phyloP scores from a whole-genome alignment of 2,888 invertebrate genomes.

The Yponomeuta sedellus region DNA sequence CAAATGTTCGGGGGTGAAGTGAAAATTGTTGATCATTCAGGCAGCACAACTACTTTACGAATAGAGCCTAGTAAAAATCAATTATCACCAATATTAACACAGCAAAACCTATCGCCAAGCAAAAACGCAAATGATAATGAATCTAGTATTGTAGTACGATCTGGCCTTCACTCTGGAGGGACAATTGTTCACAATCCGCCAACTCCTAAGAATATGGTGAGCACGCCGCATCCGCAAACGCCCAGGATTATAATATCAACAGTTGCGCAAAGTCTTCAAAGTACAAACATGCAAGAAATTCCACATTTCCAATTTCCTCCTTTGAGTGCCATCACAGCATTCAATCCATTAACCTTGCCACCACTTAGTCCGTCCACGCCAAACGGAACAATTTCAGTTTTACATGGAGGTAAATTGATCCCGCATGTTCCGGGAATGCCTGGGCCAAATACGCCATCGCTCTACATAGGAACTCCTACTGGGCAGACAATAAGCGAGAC shows the following conservation, averaged over 20 bases:
- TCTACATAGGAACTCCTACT: conserved; percentile 46
- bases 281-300: conserved; percentile 70
- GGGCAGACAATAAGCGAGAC: conserved; percentile 40
- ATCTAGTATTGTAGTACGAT: conserved; percentile 85
- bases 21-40: conserved; percentile 82
- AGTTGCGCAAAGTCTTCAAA: conserved; percentile 65
- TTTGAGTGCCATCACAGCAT: conserved; percentile 81
- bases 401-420: conserved; percentile 84
- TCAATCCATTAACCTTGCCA: conserved; percentile 81
- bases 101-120: conserved; percentile 66
- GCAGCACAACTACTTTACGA: conserved; percentile 81
- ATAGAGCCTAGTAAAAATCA: conserved; percentile 80
- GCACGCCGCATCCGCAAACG: conserved; percentile 64
- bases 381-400: conserved; percentile 78
- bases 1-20: conserved; percentile 89
- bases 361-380: conserved; percentile 68
- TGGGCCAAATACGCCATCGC: conserved; percentile 81
- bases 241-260: conserved; percentile 76
- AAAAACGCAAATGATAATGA: conserved; percentile 63
- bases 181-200: conserved; percentile 82
- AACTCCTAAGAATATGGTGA: conserved; percentile 62
- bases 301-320: conserved; percentile 81
- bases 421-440: conserved; percentile 93
- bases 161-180: conserved; percentile 89
- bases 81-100: conserved; percentile 74